Conservation (phyloP, 2,113 vertebrate species). For the Lepus americanus region DNA sequence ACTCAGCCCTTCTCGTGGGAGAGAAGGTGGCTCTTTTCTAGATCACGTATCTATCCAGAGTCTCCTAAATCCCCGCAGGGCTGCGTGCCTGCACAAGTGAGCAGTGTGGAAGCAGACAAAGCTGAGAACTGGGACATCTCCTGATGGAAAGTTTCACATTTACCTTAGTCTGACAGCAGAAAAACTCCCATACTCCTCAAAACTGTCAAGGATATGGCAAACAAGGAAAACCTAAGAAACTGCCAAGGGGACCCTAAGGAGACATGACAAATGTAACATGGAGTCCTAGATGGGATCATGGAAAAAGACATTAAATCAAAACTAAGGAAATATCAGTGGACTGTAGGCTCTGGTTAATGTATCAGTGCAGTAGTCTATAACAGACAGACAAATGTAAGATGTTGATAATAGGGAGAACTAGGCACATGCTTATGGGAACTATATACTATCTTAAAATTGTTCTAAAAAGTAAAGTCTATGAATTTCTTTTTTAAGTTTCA, state of each 20-base stretch:
- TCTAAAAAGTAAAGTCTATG: constrained; percentile 1
- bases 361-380: background rate
- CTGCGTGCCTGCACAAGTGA: background rate
- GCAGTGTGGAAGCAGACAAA: background rate
- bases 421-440: background rate
- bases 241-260: background rate
- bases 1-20: background rate
- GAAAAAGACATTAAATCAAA: background rate
- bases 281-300: background rate
- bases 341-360: background rate
- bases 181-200: background rate
- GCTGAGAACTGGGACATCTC: background rate
- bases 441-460: background rate
- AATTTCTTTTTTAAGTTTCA: background rate
- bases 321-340: background rate
- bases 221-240: background rate
- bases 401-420: background rate
- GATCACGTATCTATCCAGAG: background rate
- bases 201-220: background rate
- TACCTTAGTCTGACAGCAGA: background rate
- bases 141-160: background rate
- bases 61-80: background rate
- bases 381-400: background rate
- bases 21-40: background rate
- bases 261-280: background rate